Evolutionary conservation across 2,888 invertebrate species (phyloP), one percentile per base, ranked within the genome.

Genomic region (Cylindroiulus punctatus): DNA sequence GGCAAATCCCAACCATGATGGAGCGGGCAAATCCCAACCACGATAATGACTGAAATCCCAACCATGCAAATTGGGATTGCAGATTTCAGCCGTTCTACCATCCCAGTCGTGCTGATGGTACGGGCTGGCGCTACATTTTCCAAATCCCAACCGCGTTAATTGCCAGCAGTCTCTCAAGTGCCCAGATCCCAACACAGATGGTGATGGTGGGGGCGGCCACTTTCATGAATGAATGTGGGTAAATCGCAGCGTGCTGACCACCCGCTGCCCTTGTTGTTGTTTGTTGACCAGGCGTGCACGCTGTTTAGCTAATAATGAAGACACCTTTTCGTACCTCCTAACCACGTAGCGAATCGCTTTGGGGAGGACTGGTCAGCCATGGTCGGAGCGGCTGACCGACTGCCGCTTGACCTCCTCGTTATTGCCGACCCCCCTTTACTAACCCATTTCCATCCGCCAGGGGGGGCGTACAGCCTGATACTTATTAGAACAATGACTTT

Each of bases 241-340:
- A 5, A 14, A 47, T 8, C 42, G 42, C 42, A 42, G 42, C 42
- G 42, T 14, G 47, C 47, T 47, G 47, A 47, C 57, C 57, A 57
- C 57, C 57, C 57, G 57, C 57, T 57, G 57, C 57, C n/a, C 19
- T 57, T 57, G 57, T 57, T 57, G 57, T 57, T 57, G 57, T 57
- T 47, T 57, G 57, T 57, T 57, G 57, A 47, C 47, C 47, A 14
- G 47, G 47, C 47, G 47, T 47, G 47, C 47, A 17, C 47, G 14
- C 47, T 40, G n/a, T 57, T 57, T 57, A 4, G n/a, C n/a, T n/a
- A 57, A 57, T 57, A 57, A 57, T 22, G 57, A 57, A 57, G 57
- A 57, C 57, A 57, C 57, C 57, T 47, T 47, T 14, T 47, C 47
- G 1, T 14, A 12, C 4, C 47, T 57, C 57, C 57, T 57, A 57